Percentiles rank a stretch among this genome's conserved stretches.
These are phyloP conservation scores for Siniperca scherzeri DNA, from an alignment of 2,797 vertebrate species.

Conservation along the genomic window DNA sequence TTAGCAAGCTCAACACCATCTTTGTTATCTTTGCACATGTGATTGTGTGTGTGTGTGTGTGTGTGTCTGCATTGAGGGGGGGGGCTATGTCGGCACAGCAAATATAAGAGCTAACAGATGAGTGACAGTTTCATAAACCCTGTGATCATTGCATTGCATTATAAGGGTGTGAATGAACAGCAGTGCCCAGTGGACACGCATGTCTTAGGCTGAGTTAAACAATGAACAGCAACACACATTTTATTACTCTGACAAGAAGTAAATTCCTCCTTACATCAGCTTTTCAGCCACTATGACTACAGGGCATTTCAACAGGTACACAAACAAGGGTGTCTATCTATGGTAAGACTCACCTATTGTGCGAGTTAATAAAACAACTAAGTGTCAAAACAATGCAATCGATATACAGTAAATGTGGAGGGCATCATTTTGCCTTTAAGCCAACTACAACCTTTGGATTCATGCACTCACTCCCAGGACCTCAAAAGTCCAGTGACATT, in stretches of 20 bases:
- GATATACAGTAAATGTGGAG: not conserved
- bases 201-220: constrained; percentile 53
- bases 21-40: constrained; percentile 14
- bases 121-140: constrained; percentile 60
- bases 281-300: constrained; percentile 7
- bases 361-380: constrained; percentile 12
- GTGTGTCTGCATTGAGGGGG: no score
- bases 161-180: constrained; percentile 42
- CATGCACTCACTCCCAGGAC: not conserved
- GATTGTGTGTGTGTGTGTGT: not conserved
- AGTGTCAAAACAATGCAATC: constrained; percentile 18
- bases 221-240: constrained; percentile 44
- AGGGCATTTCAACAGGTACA: constrained; percentile 47
- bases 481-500: not conserved
- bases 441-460: not conserved
- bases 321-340: constrained; percentile 16
- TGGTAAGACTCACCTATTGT: constrained; percentile 8
- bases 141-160: constrained; percentile 34
- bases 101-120: constrained; percentile 46
- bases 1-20: not conserved
- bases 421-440: not conserved
- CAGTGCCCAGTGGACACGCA: constrained; percentile 8
- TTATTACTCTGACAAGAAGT: constrained; percentile 36
- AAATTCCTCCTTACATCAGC: constrained; percentile 5
- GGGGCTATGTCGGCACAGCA: constrained; percentile 31